Percentiles rank a stretch among this genome's conserved stretches.
Conservation (phyloP, 2,888 invertebrate genomes). For the Chalcosyrphus nemorum region DNA sequence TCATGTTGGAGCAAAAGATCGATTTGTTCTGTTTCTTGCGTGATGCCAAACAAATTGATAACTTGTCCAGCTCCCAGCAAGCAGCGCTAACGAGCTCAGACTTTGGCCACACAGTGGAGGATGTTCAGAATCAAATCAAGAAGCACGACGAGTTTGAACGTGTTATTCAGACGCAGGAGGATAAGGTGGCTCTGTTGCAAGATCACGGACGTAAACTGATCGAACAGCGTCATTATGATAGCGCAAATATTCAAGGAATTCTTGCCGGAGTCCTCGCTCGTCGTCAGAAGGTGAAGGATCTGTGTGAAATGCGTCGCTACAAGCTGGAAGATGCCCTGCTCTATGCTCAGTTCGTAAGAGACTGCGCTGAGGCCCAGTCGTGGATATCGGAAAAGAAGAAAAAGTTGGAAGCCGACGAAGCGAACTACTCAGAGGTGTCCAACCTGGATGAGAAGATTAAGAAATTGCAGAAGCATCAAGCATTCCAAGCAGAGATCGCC, state of each 20-base stretch:
- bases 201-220: slow-evolving; percentile 93
- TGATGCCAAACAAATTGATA: slow-evolving; percentile 96
- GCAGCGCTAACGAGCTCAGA: slow-evolving; percentile 88
- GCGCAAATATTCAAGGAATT: slow-evolving; percentile 89
- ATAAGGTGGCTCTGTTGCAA: slow-evolving; percentile 91
- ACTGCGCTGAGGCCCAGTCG: slow-evolving; percentile 93
- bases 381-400: slow-evolving; percentile 97
- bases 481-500: slow-evolving; percentile 95
- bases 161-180: slow-evolving; percentile 92
- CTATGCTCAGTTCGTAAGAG: slow-evolving; percentile 95
- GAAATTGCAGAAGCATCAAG: slow-evolving; percentile 96
- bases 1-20: slow-evolving; percentile 93
- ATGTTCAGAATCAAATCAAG: slow-evolving; percentile 93
- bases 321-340: slow-evolving; percentile 90
- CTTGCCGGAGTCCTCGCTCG: slow-evolving; percentile 89
- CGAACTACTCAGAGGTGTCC: slow-evolving; percentile 86
- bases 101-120: slow-evolving; percentile 91
- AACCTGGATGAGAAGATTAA: slow-evolving; percentile 97
- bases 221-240: slow-evolving; percentile 95
- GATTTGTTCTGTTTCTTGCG: slow-evolving; percentile 97
- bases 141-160: slow-evolving; percentile 98
- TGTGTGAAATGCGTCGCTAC: slow-evolving; percentile 86
- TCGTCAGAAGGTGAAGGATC: slow-evolving; percentile 85
- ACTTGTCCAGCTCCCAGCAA: slow-evolving; percentile 94
- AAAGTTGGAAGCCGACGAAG: slow-evolving; percentile 91